phyloP scores from a whole-genome alignment of 2,113 vertebrate species.

The Amphiprion ocellaris region DNA sequence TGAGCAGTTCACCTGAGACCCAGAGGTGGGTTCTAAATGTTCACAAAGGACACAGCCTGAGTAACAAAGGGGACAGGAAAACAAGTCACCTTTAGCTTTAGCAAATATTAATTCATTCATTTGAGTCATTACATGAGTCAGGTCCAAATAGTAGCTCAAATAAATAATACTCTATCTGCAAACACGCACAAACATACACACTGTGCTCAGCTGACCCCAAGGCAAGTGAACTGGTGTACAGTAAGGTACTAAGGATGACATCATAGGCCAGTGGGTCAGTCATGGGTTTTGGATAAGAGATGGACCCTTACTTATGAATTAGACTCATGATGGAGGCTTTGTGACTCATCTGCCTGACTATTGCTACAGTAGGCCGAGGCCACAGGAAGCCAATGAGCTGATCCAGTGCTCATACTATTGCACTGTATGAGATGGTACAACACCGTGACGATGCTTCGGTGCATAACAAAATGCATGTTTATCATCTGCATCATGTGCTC shows the following conservation, averaged over 20 bases:
- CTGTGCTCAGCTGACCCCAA: neutral
- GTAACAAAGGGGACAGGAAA: too few species aligned
- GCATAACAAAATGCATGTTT: conserved; percentile 53
- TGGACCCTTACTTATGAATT: conserved; percentile 34
- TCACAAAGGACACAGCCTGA: too few species aligned
- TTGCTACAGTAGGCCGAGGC: neutral
- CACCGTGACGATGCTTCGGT: conserved; percentile 34
- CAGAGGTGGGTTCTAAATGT: too few species aligned
- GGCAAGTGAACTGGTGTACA: conserved; percentile 14
- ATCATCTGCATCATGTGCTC: conserved; percentile 75
- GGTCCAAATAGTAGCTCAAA: neutral
- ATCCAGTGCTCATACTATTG: conserved; percentile 25
- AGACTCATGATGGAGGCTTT: conserved; percentile 27
- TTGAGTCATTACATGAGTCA: neutral
- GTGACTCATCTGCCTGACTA: conserved; percentile 36
- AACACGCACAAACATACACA: neutral
- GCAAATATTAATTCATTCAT: too few species aligned
- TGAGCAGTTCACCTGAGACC: too few species aligned
- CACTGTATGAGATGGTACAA: conserved; percentile 34
- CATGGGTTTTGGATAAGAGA: conserved; percentile 22
- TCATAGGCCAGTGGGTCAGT: conserved; percentile 45
- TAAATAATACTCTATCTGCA: too few species aligned
- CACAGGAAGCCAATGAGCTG: neutral
- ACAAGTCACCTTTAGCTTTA: too few species aligned
- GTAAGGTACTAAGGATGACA: conserved; percentile 40